Evolutionary conservation across 2,113 vertebrate species (phyloP).

Genomic region (Indicator maculatus): DNA sequence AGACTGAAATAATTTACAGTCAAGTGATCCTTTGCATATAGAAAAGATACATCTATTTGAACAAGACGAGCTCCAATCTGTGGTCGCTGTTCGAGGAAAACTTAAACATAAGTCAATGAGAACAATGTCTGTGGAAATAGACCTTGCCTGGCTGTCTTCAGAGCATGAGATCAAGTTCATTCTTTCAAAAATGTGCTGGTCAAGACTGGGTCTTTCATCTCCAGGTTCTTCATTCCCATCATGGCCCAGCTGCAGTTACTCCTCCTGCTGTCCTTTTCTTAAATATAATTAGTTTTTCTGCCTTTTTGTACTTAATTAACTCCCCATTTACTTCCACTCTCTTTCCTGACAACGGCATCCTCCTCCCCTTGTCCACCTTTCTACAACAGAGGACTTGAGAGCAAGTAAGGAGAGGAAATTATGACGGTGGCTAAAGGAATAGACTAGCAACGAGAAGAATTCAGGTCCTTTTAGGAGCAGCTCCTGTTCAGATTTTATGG

Average conservation of each 20-base stretch:
- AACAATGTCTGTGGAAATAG: conserved; percentile 2
- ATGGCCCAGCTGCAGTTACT: conserved; percentile 3
- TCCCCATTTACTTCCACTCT: not conserved
- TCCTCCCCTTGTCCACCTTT: not conserved
- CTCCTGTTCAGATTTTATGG: not conserved
- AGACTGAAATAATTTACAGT: conserved; percentile 47
- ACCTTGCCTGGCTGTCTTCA: not conserved
- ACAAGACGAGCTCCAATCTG: conserved; percentile 38
- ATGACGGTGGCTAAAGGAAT: not conserved
- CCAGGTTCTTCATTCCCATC: not conserved
- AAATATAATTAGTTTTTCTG: not conserved
- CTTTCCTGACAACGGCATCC: not conserved
- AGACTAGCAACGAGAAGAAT: not conserved
- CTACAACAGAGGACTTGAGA: not conserved
- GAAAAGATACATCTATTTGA: conserved; percentile 42
- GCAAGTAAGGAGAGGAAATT: not conserved
- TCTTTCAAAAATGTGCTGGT: conserved; percentile 10
- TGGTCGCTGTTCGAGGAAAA: conserved; percentile 8
- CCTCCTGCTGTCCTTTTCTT: not conserved
- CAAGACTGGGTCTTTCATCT: not conserved
- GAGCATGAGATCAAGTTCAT: conserved; percentile 3
- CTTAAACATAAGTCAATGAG: conserved; percentile 20
- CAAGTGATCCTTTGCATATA: conserved; percentile 46
- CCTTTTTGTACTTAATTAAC: not conserved
- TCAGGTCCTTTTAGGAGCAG: not conserved